These are phyloP conservation scores for Elysia crispata DNA, from an alignment of 2,888 invertebrate genomes.

Conservation along the genomic window DNA sequence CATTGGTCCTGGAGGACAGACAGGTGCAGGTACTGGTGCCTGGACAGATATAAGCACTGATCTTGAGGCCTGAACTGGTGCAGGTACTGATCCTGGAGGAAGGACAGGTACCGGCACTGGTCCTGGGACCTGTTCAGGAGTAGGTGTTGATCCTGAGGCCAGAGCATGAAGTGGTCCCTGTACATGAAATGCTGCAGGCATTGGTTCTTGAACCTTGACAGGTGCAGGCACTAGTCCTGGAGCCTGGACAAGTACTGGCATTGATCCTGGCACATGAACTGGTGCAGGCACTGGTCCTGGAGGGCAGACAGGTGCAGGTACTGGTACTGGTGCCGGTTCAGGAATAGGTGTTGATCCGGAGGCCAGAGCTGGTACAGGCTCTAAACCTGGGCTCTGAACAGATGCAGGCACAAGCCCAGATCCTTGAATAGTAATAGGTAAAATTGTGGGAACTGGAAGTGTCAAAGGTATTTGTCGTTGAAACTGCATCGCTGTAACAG, in stretches of 20 bases:
- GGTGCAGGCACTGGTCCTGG: not conserved
- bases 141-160: not conserved
- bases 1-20: not conserved
- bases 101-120: not conserved
- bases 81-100: slow-evolving; percentile 15
- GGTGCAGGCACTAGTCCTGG: not conserved
- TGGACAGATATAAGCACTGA: not conserved
- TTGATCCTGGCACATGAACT: not conserved
- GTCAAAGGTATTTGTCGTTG: too few species aligned
- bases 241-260: not conserved
- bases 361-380: not conserved
- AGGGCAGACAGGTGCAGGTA: not conserved
- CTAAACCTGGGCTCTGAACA: not conserved
- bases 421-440: too few species aligned
- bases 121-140: not conserved
- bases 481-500: too few species aligned
- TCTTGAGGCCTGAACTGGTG: too few species aligned
- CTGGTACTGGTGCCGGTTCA: not conserved
- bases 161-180: too few species aligned
- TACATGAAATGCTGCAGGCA: too few species aligned
- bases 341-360: not conserved
- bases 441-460: too few species aligned
- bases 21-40: too few species aligned
- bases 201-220: not conserved
- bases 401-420: not conserved